phyloP scores from a whole-genome alignment of 2,113 vertebrate species.

The Hymenochirus boettgeri region DNA sequence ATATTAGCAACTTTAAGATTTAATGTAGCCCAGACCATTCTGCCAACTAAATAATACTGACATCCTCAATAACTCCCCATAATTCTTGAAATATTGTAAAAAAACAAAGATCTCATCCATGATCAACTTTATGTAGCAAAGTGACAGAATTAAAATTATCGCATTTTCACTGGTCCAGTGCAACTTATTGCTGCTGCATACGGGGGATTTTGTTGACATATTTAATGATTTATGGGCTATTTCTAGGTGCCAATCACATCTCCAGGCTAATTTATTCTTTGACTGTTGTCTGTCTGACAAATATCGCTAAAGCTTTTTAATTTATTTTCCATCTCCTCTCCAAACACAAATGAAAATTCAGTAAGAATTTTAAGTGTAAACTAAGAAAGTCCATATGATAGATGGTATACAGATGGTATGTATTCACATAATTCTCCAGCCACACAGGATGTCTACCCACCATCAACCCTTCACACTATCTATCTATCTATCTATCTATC shows the following conservation, averaged over 20 bases:
- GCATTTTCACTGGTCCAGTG: background rate
- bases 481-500: too few relatives aligned
- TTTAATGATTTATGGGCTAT: conserved; percentile 18
- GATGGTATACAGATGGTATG: too few relatives aligned
- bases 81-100: conserved; percentile 2
- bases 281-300: conserved; percentile 10
- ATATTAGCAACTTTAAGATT: conserved; percentile 8
- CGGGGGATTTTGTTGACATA: background rate
- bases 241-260: conserved; percentile 4
- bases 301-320: background rate
- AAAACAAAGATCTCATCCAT: background rate
- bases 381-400: background rate
- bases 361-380: background rate
- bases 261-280: conserved; percentile 9
- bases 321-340: background rate
- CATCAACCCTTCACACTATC: too few relatives aligned
- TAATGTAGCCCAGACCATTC: background rate
- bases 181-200: background rate
- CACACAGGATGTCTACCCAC: too few relatives aligned
- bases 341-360: background rate
- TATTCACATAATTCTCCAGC: too few relatives aligned
- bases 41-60: background rate
- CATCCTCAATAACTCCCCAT: background rate
- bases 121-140: conserved; percentile 3
- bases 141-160: conserved; percentile 20